Base-by-base conservation (phyloP, 2,888 invertebrate genomes). In the Coelopa pilipes region DNA sequence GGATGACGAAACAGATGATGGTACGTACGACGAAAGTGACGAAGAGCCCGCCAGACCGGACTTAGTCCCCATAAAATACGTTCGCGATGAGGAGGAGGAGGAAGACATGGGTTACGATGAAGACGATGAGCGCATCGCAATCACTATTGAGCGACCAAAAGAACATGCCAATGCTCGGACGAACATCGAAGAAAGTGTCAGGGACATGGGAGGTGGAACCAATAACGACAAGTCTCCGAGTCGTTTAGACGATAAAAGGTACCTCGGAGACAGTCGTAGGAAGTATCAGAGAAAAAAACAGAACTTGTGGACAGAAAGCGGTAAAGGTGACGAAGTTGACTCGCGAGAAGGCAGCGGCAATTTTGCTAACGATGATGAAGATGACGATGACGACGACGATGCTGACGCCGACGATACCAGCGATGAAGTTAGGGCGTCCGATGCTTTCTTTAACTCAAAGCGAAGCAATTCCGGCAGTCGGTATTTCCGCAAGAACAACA, bases 401-500 rank as follows among this genome's bases (percentile, higher is more conserved):
- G 34, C 4, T 83, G 84, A 83, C 82, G 85, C 84, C 80, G 85
- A 84, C 80, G 85, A 83, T 79, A 85, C 81, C 81, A 78, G 82
- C 78, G 82, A 84, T 78, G 82, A 82, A 75, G 82, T 73, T 34
- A 78, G 80, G 72, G 79, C 76, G 34, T 34, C 34, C 74, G 82
- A 82, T 79, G 82, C 84, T 77, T 84, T 82, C 79, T 87, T 85
- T 78, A 83, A 83, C 75, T 81, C 84, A 19, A 83, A 83, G 49
- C 84, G 83, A 53, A 80, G 81, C 55, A 84, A 83, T 76, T 81
- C 82, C 53, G 82, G 82, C 24, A 83, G 82, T 78, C 86, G 85
- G 45, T 88, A 88, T 76, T 87, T 87, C 77, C 85, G 87, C 47
- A 87, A 87, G 81, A 87, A 87, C 70, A 82, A 86, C 57, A 88